phyloP scores from a whole-genome alignment of 2,797 vertebrate genomes.

The Pantherophis vulpinus region DNA sequence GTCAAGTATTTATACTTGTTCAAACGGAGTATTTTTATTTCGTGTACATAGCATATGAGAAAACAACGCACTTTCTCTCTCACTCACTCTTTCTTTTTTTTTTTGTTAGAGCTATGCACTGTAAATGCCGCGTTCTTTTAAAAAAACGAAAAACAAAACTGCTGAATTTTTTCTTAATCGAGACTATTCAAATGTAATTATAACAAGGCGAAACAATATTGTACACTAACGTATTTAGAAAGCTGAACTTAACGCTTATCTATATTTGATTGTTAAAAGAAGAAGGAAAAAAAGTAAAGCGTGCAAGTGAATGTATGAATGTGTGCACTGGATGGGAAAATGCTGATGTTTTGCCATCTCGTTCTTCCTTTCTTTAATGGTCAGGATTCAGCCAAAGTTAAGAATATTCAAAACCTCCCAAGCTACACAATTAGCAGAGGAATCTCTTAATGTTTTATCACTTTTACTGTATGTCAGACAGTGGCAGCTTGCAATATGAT shows the following conservation, averaged over 20 bases:
- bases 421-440: too few species aligned
- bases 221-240: conserved; percentile 94
- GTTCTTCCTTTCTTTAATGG: conserved; percentile 72
- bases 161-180: conserved; percentile 91
- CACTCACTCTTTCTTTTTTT: conserved; percentile 71
- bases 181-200: conserved; percentile 96
- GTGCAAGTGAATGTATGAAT: conserved; percentile 57
- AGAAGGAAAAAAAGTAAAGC: conserved; percentile 64
- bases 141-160: conserved; percentile 58
- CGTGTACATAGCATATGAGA: conserved; percentile 91
- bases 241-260: conserved; percentile 85
- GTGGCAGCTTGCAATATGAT: neutral
- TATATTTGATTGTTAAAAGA: conserved; percentile 93
- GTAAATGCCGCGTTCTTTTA: conserved; percentile 99
- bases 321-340: conserved; percentile 75
- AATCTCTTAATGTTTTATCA: neutral
- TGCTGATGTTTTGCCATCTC: conserved; percentile 68
- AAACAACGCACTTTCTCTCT: conserved; percentile 76
- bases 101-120: conserved; percentile 99
- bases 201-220: conserved; percentile 86
- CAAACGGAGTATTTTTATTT: conserved; percentile 98
- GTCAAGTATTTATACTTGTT: conserved; percentile 94
- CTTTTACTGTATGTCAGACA: neutral
- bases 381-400: conserved; percentile 28
- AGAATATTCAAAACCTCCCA: neutral